These are phyloP conservation scores for Hyperoplus lanceolatus DNA, from an alignment of 2,797 vertebrate genomes.

Conservation along the genomic window DNA sequence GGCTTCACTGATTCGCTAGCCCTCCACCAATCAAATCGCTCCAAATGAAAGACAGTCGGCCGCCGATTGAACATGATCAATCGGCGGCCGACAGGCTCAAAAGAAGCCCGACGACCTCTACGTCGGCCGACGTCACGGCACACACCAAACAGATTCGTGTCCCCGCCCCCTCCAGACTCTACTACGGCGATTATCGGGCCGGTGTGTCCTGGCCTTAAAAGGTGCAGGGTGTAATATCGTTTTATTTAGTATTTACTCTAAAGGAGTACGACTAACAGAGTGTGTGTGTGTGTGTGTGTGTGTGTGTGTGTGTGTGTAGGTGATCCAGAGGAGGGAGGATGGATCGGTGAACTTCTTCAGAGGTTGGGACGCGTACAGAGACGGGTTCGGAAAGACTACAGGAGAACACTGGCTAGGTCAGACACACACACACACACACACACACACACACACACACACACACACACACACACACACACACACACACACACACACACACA, in stretches of 20 bases:
- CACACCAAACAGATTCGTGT: too few species aligned
- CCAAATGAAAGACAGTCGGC: too few species aligned
- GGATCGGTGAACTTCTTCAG: slow-evolving; percentile 94
- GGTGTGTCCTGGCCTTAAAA: too few species aligned
- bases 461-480: slow-evolving; percentile 23
- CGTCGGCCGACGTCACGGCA: too few species aligned
- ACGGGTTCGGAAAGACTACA: slow-evolving; percentile 92
- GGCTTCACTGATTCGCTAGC: too few species aligned
- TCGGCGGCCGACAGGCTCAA: too few species aligned
- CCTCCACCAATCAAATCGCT: too few species aligned
- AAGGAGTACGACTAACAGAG: too few species aligned
- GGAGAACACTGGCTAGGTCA: slow-evolving; percentile 96
- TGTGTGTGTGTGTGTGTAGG: slow-evolving; percentile 77
- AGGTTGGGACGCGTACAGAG: slow-evolving; percentile 93
- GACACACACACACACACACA: slow-evolving; percentile 24
- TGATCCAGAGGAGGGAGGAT: slow-evolving; percentile 93
- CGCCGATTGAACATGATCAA: too few species aligned
- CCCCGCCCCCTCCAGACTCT: too few species aligned
- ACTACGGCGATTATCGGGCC: too few species aligned
- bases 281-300: slow-evolving; percentile 7
- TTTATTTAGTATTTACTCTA: neutral
- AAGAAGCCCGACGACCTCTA: too few species aligned
- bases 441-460: slow-evolving; percentile 22
- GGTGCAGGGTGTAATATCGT: neutral
- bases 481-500: slow-evolving; percentile 14